Evolutionary conservation across 2,797 vertebrate species (phyloP).

Genomic region (Enteromius treurensis): DNA sequence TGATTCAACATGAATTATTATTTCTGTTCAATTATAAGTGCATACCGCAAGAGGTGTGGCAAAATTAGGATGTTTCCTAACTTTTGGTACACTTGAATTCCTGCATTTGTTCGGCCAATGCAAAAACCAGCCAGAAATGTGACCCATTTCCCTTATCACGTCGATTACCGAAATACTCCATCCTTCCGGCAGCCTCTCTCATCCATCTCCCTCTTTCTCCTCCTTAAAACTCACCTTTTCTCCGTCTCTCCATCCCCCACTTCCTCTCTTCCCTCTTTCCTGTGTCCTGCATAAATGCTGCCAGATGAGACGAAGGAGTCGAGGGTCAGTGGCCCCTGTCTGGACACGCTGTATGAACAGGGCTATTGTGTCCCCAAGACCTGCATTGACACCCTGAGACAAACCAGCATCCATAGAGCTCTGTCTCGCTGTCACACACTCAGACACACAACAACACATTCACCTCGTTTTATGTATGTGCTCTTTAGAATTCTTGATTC

Average conservation of each 20-base stretch:
- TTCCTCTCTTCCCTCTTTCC: slow-evolving; percentile 58
- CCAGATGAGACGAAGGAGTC: slow-evolving; percentile 77
- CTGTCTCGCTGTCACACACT: slow-evolving; percentile 30
- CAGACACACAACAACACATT: background rate
- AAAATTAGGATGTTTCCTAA: slow-evolving; percentile 12
- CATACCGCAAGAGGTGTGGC: background rate
- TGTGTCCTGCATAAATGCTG: slow-evolving; percentile 82
- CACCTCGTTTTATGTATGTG: background rate
- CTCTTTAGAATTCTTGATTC: background rate
- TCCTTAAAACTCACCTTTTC: slow-evolving; percentile 42
- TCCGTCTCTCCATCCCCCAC: slow-evolving; percentile 56
- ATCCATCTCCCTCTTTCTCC: slow-evolving; percentile 33
- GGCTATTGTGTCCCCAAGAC: slow-evolving; percentile 51
- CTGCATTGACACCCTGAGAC: slow-evolving; percentile 50
- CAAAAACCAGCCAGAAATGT: slow-evolving; percentile 1
- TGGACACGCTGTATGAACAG: slow-evolving; percentile 59
- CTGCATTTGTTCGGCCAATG: background rate
- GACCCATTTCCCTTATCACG: slow-evolving; percentile 9
- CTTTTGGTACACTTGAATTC: slow-evolving; percentile 13
- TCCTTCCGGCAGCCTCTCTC: slow-evolving; percentile 27
- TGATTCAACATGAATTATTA: slow-evolving; percentile 5
- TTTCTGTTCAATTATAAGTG: background rate
- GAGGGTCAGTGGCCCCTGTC: slow-evolving; percentile 52
- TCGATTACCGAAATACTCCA: slow-evolving; percentile 1
- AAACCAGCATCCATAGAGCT: slow-evolving; percentile 51